Evolutionary conservation across 1,140 invertebrate genomes (phyloP).

Genomic region (Nymphalis io): DNA sequence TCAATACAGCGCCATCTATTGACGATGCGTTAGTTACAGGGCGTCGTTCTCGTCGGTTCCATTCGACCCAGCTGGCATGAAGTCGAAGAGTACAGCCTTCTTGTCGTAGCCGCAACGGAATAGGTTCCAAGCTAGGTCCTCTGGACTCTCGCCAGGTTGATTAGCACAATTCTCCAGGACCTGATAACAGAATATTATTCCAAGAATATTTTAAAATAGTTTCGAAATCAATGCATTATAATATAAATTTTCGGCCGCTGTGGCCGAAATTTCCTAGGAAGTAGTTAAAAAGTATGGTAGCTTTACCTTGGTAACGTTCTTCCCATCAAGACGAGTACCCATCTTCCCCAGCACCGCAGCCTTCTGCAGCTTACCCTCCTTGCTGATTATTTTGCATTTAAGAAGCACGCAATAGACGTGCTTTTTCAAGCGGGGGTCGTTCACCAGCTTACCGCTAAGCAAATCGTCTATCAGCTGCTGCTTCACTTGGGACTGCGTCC

Average conservation of each 20-base stretch:
- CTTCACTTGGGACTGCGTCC: slow-evolving; percentile 48
- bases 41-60: slow-evolving; percentile 24
- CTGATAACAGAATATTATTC: slow-evolving; percentile 35
- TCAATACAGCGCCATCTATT: not conserved
- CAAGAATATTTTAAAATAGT: not conserved
- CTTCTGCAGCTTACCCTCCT: slow-evolving; percentile 71
- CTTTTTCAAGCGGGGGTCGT: slow-evolving; percentile 45
- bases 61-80: slow-evolving; percentile 49
- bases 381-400: slow-evolving; percentile 67
- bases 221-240: too few relatives aligned
- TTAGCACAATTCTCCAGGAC: slow-evolving; percentile 62
- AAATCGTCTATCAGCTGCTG: slow-evolving; percentile 47
- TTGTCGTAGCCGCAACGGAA: slow-evolving; percentile 69
- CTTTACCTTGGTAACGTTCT: slow-evolving; percentile 60
- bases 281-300: too few relatives aligned
- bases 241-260: too few relatives aligned
- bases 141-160: slow-evolving; percentile 57
- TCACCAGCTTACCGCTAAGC: slow-evolving; percentile 50
- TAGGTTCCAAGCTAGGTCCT: slow-evolving; percentile 69
- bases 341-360: slow-evolving; percentile 54
- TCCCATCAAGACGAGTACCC: slow-evolving; percentile 44
- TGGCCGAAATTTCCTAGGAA: too few relatives aligned
- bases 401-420: slow-evolving; percentile 70
- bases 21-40: not conserved
- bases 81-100: slow-evolving; percentile 63